These are phyloP conservation scores for Polypedilum pembai DNA, from an alignment of 1,140 invertebrate genomes.

Conservation along the genomic window DNA sequence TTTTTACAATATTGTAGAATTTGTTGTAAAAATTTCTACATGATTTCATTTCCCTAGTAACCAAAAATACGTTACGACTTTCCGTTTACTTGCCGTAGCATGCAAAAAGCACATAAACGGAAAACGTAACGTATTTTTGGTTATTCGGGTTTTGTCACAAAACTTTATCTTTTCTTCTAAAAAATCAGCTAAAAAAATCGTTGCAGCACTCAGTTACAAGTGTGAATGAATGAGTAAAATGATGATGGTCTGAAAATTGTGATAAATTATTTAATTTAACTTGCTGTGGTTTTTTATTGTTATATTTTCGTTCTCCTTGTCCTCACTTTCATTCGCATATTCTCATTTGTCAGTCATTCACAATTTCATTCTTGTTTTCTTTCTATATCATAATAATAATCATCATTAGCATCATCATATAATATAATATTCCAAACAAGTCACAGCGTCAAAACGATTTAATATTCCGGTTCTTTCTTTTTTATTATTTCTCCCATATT, in stretches of 20 bases:
- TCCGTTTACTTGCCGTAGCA: too few species aligned
- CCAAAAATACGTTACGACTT: too few species aligned
- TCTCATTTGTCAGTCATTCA: conserved; percentile 1
- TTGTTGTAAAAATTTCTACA: too few species aligned
- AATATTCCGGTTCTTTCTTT: not conserved
- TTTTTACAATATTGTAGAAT: too few species aligned
- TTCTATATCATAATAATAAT: not conserved
- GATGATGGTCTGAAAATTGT: conserved; percentile 12
- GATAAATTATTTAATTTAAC: conserved; percentile 1
- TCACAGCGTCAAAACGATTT: too few species aligned
- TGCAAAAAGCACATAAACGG: too few species aligned
- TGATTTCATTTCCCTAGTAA: too few species aligned
- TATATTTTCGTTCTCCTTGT: not conserved
- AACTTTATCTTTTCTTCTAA: too few species aligned
- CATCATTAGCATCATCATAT: not conserved
- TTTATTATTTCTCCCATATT: not conserved
- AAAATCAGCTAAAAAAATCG: not conserved
- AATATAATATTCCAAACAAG: not conserved
- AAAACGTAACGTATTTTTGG: too few species aligned
- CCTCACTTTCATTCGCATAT: not conserved
- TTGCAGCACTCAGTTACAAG: not conserved
- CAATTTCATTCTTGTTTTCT: not conserved
- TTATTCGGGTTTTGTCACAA: too few species aligned
- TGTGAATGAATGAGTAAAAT: not conserved
- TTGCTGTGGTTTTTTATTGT: not conserved